phyloP scores from a whole-genome alignment of 2,888 invertebrate genomes.

The Schizaphis graminum region DNA sequence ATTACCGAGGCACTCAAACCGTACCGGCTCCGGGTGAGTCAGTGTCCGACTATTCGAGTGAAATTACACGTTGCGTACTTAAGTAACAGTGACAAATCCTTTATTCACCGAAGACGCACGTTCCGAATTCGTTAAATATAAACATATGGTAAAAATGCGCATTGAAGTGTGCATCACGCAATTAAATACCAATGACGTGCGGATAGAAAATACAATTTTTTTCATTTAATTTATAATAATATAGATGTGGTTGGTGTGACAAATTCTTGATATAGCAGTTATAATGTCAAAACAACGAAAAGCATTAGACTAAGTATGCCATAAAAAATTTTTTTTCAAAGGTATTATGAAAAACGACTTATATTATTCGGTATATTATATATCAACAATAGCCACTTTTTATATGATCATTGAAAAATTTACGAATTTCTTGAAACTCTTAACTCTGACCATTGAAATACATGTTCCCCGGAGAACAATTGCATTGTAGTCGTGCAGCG shows the following conservation, averaged over 20 bases:
- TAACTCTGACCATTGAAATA: neutral
- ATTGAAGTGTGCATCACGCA: neutral
- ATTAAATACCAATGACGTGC: neutral
- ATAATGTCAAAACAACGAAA: too few species aligned
- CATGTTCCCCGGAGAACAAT: neutral
- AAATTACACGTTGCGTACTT: neutral
- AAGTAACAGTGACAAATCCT: neutral
- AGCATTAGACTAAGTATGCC: too few species aligned
- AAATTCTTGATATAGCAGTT: too few species aligned
- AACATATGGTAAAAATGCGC: neutral
- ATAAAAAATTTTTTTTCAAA: too few species aligned
- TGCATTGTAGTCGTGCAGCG: neutral
- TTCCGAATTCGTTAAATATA: neutral
- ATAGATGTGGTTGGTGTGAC: too few species aligned
- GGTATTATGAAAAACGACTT: too few species aligned
- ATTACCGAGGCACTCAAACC: conserved; percentile 2
- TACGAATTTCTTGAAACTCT: neutral
- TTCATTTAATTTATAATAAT: neutral
- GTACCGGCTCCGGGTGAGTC: neutral
- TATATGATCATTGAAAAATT: neutral
- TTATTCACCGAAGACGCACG: neutral
- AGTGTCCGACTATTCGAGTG: neutral
- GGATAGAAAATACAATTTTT: neutral
- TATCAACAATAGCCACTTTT: neutral
- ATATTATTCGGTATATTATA: too few species aligned